These are phyloP conservation scores for Ferdinandea cuprea DNA, from an alignment of 2,888 invertebrate species.

Conservation along the genomic window DNA sequence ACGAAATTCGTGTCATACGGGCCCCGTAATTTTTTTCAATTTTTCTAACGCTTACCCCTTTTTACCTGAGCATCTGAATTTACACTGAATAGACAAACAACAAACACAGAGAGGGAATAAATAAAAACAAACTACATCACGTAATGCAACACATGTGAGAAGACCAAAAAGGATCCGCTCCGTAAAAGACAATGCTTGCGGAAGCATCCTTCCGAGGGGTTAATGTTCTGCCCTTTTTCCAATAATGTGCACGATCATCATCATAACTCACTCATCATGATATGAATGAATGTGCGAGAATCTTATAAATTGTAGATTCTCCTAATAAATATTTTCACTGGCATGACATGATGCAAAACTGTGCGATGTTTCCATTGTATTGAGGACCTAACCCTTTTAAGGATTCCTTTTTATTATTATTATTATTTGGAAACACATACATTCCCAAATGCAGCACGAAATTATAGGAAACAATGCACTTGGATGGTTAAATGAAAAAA, in stretches of 20 bases:
- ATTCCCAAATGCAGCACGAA: conserved; percentile 68
- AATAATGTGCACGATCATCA: conserved; percentile 73
- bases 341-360: conserved; percentile 74
- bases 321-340: conserved; percentile 69
- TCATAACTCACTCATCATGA: conserved; percentile 72
- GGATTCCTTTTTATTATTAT: conserved; percentile 44
- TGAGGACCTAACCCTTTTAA: conserved; percentile 64
- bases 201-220: conserved; percentile 70
- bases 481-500: conserved; percentile 42
- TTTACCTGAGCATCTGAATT: conserved; percentile 26
- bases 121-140: conserved; percentile 68
- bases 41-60: conserved; percentile 30
- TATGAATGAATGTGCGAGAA: conserved; percentile 62
- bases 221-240: conserved; percentile 68
- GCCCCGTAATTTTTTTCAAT: conserved; percentile 15
- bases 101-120: conserved; percentile 26
- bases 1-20: conserved; percentile 48
- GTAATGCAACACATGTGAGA: conserved; percentile 64
- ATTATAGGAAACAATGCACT: conserved; percentile 66
- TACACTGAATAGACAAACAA: conserved; percentile 34
- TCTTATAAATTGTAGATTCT: conserved; percentile 63
- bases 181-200: conserved; percentile 66
- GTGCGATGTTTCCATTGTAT: conserved; percentile 45
- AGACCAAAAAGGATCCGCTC: conserved; percentile 45
- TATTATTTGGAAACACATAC: neutral